Evolutionary conservation across 1,140 invertebrate genomes (phyloP), one percentile per base, ranked within the genome.

Genomic region (Caenorhabditis latens): DNA sequence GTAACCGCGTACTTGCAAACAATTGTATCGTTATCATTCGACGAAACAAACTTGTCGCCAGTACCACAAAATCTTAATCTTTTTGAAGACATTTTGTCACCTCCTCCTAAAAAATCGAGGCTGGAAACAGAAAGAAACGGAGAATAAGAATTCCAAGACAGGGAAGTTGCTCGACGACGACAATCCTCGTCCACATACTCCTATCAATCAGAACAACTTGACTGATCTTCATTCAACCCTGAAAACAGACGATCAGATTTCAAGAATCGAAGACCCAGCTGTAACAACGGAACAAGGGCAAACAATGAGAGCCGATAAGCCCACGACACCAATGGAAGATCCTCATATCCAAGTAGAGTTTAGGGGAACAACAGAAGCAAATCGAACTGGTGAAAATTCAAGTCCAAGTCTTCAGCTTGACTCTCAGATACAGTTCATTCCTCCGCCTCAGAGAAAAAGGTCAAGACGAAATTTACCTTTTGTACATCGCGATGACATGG

Each of bases 141-240:
- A 24, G 61, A 9, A 11, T 21, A 79, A 79, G 71, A 48, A 50
- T 24, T 42, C n/a, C 7, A 43, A 71, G 21, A 43, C 46, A 14
- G 42, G 46, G 71, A 79, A 79, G 53, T 11, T 16, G 71, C 71
- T 5, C 43, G 71, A 13, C 42, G 71, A 50, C 8, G 71, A 50
- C 46, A 16, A 50, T 50, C 46, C 4, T 79, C 43, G 71, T 50
- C 71, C 71, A 21, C 7, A 50, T 6, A 79, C 71, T 19, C 71
- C 71, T 7, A 13, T 79, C 13, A 79, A 79, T 50, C 71, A 50
- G n/a, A 50, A 48, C 13, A 46, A 79, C 16, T 79, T 79, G 71
- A 79, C 71, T 4, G 71, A 50, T n/a, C 13, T 79, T 43, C n/a
- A 79, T 50, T 79, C 71, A 21, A 79, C 71, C 11, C 16, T 48